Evolutionary conservation across 2,113 vertebrate genomes (phyloP).

Genomic region (Lophotis ruficrista): DNA sequence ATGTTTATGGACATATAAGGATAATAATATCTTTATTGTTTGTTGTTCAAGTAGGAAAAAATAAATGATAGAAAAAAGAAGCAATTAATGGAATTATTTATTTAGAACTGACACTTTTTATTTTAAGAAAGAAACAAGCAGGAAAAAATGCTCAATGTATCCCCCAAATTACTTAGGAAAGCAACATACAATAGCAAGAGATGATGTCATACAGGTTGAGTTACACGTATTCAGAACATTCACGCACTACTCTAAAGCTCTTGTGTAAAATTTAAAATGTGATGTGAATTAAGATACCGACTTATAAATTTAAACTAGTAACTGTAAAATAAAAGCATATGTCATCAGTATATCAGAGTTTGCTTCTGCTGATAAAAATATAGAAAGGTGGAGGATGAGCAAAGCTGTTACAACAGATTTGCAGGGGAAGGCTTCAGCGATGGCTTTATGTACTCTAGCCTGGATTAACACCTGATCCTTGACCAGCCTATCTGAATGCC

Average conservation of each 20-base stretch:
- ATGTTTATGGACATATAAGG: not conserved
- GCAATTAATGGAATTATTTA: not conserved
- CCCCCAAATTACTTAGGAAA: not conserved
- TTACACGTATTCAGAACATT: not conserved
- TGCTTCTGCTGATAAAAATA: not conserved
- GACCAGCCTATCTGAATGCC: not conserved
- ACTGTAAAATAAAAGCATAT: not conserved
- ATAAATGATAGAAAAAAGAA: not conserved
- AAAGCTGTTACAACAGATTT: not conserved
- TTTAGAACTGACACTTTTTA: not conserved
- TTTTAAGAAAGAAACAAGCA: not conserved
- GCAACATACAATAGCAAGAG: not conserved
- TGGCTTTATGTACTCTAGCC: rapidly evolving
- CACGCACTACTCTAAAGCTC: not conserved
- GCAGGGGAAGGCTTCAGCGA: not conserved
- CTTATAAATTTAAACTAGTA: not conserved
- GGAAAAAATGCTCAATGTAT: not conserved
- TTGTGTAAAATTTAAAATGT: not conserved
- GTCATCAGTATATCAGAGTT: not conserved
- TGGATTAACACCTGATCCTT: not conserved
- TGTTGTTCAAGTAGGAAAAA: not conserved
- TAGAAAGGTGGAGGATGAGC: not conserved
- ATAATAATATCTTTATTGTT: not conserved
- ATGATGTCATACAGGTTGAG: not conserved
- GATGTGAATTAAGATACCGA: not conserved